phyloP scores from a whole-genome alignment of 2,888 invertebrate genomes.

The Nasonia oneida region DNA sequence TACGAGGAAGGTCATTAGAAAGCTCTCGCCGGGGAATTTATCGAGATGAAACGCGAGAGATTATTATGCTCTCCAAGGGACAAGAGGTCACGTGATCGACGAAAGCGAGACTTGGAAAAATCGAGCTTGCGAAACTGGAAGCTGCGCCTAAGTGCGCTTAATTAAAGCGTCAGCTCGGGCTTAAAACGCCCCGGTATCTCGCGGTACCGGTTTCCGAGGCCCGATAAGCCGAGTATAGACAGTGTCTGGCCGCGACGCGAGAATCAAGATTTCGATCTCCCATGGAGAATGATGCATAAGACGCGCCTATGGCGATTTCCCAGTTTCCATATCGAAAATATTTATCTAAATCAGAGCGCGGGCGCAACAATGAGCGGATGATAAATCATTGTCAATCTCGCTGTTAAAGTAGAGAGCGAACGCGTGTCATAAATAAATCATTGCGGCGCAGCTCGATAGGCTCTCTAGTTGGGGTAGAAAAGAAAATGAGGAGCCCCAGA shows the following conservation, averaged over 20 bases:
- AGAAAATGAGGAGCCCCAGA: conserved; percentile 37
- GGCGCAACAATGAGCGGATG: conserved; percentile 31
- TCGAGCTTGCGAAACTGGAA: neutral
- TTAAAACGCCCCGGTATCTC: conserved; percentile 65
- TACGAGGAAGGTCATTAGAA: conserved; percentile 45
- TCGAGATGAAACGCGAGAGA: conserved; percentile 20
- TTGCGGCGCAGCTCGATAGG: conserved; percentile 35
- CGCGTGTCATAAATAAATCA: conserved; percentile 60
- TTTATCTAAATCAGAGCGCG: neutral
- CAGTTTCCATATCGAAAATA: neutral
- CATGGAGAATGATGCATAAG: neutral
- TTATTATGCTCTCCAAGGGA: neutral
- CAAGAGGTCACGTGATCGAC: neutral
- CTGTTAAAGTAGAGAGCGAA: conserved; percentile 32
- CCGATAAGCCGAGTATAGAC: conserved; percentile 41
- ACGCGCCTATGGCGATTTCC: neutral
- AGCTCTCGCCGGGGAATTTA: conserved; percentile 25
- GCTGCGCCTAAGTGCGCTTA: conserved; percentile 67
- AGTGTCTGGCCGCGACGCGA: conserved; percentile 27
- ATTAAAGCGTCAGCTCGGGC: conserved; percentile 69
- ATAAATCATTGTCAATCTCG: conserved; percentile 60
- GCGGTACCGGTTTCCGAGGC: no score
- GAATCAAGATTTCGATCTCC: neutral
- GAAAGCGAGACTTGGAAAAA: neutral
- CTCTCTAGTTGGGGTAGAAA: conserved; percentile 25